Base-by-base conservation (phyloP, 1,140 invertebrate species). In the Drosophila busckii region DNA sequence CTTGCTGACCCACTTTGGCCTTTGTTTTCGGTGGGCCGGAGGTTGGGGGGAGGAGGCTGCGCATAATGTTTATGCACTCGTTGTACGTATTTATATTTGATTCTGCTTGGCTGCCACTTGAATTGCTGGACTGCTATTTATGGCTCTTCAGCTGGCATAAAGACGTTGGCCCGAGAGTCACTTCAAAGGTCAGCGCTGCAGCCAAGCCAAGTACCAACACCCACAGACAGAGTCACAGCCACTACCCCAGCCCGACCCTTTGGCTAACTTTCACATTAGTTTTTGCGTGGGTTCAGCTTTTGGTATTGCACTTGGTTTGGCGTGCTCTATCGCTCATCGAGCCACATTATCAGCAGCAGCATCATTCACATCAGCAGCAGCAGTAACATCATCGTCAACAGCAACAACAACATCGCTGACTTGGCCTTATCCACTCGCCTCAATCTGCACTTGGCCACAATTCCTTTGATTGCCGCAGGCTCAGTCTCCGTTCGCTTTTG, bases 381-480 rank as follows among this genome's bases (percentile, higher is more conserved):
- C 31, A 17, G 20, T 28, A 17, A 13, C 52, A 49, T 40, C 44
- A 55, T 29, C 44, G 25, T 46, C 32, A 40, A 26, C 49, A 41
- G 17, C 13, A 4, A 4, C 37, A 34, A 31, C 48, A 23, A 22
- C 37, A 34, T 29, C 41, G 64, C 70, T 75, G 70, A 69, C 45
- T 76, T 56, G 56, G 65, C 70, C 75, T 55, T 80, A 75, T 73
- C 75, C 75, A 56, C 46, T 64, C 64, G 60, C 45, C 45, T 23
- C 62, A 71, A 71, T 69, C 69, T 50, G 23, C 25, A 37, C 22
- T 55, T 55, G 45, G 63, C 29, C 60, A n/a, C 62, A 66, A 66
- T 78, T 73, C 75, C 61, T 65, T 75, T 82, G 76, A 82, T 82
- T 82, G 70, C 75, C 76, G 75, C 75, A 82, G 76, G 76, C 75